Conservation (phyloP, 1,140 invertebrate species). For the Drosophila paulistorum region DNA sequence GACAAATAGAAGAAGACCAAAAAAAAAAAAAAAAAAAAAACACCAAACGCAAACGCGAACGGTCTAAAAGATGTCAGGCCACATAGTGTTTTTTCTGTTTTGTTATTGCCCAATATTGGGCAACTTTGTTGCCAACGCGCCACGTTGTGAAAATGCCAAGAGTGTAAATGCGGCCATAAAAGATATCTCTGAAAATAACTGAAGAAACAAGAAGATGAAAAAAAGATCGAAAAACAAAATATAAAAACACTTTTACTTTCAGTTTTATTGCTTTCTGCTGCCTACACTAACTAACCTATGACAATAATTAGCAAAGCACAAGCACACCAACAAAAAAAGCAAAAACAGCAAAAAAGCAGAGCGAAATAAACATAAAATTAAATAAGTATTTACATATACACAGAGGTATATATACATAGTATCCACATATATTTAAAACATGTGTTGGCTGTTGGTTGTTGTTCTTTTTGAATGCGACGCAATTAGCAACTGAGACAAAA, state of each 20-base stretch:
- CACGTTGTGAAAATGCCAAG: slow-evolving; percentile 48
- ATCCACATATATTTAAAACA: neutral
- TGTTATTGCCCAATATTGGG: slow-evolving; percentile 50
- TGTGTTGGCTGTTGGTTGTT: slow-evolving; percentile 4
- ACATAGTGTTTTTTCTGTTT: slow-evolving; percentile 25
- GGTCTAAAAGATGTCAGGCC: slow-evolving; percentile 45
- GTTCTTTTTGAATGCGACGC: slow-evolving; percentile 13
- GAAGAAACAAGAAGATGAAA: slow-evolving; percentile 21
- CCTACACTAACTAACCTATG: slow-evolving; percentile 75
- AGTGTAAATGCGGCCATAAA: slow-evolving; percentile 38
- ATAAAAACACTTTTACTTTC: slow-evolving; percentile 70
- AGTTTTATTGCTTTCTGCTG: slow-evolving; percentile 55
- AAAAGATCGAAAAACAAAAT: slow-evolving; percentile 10
- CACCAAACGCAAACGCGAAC: slow-evolving; percentile 18
- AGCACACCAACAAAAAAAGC: slow-evolving; percentile 39
- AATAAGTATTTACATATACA: neutral
- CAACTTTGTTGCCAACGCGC: slow-evolving; percentile 43
- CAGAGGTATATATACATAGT: neutral
- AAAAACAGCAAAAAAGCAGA: slow-evolving; percentile 20
- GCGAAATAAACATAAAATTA: slow-evolving; percentile 22
- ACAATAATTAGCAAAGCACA: slow-evolving; percentile 75
- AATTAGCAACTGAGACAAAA: neutral
- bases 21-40: slow-evolving; percentile 11
- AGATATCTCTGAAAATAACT: slow-evolving; percentile 31
- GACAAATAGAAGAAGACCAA: neutral